These are phyloP conservation scores for Drosophila simulans DNA, from an alignment of 1,140 invertebrate species.

Conservation along the genomic window DNA sequence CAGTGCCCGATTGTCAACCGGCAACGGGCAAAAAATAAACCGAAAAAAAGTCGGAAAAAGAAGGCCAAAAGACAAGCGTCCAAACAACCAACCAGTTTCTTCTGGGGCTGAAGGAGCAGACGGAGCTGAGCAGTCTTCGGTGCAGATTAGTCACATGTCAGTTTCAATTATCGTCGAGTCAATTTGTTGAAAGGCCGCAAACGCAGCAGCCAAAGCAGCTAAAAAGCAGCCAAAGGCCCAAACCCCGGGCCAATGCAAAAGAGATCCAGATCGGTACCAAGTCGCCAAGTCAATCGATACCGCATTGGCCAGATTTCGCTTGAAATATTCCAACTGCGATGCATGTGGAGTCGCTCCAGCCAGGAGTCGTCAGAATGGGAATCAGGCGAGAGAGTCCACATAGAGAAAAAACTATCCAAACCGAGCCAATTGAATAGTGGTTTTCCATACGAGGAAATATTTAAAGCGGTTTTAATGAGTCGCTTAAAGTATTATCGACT, in stretches of 20 bases:
- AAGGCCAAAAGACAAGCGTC: constrained; percentile 42
- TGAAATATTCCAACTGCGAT: constrained; percentile 74
- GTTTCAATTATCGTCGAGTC: constrained; percentile 84
- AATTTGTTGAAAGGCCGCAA: constrained; percentile 79
- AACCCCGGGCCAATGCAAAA: constrained; percentile 46
- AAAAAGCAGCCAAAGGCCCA: constrained; percentile 43
- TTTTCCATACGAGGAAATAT: not conserved
- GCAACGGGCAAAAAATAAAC: constrained; percentile 19
- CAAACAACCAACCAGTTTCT: constrained; percentile 45
- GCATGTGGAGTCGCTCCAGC: constrained; percentile 37
- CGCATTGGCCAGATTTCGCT: constrained; percentile 71
- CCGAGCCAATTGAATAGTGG: not conserved
- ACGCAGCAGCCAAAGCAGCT: constrained; percentile 51
- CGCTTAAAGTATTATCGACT: too few species aligned
- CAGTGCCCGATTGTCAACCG: constrained; percentile 77
- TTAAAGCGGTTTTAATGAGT: too few species aligned
- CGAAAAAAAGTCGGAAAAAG: constrained; percentile 22
- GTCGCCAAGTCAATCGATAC: constrained; percentile 74
- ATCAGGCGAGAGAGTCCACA: constrained; percentile 20
- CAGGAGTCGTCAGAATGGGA: constrained; percentile 37
- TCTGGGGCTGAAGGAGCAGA: constrained; percentile 28
- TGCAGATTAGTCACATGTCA: constrained; percentile 84
- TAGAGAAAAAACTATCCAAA: constrained; percentile 1
- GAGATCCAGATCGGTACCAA: constrained; percentile 50
- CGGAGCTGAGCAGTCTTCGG: constrained; percentile 53